phyloP scores from a whole-genome alignment of 2,797 vertebrate genomes.

The Harpagifer antarcticus region DNA sequence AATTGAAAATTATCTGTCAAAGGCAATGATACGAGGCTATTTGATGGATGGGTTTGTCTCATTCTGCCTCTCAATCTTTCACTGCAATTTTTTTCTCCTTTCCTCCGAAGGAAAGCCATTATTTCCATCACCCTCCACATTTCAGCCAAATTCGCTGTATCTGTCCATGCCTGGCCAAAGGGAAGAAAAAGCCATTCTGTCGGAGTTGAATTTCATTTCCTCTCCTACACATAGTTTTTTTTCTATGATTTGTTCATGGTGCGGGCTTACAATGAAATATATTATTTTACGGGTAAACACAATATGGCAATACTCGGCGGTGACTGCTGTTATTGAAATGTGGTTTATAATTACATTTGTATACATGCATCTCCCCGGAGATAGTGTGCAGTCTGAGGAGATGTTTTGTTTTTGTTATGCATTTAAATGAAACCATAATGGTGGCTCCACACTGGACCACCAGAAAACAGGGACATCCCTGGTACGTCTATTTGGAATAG shows the following conservation, averaged over 20 bases:
- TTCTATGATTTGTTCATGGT: slow-evolving; percentile 57
- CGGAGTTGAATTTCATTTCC: slow-evolving; percentile 72
- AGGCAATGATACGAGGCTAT: slow-evolving; percentile 76
- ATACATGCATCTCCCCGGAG: slow-evolving; percentile 58
- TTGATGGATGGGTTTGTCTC: slow-evolving; percentile 81
- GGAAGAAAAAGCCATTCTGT: slow-evolving; percentile 74
- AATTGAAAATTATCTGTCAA: slow-evolving; percentile 81
- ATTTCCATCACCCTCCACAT: slow-evolving; percentile 70
- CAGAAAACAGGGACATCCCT: slow-evolving; percentile 25
- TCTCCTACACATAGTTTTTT: slow-evolving; percentile 30
- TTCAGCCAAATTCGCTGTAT: slow-evolving; percentile 71
- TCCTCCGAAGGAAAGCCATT: slow-evolving; percentile 67
- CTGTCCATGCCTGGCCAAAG: slow-evolving; percentile 65
- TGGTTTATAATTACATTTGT: slow-evolving; percentile 77
- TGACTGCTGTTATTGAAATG: slow-evolving; percentile 74
- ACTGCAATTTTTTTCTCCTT: slow-evolving; percentile 51
- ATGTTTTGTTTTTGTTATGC: slow-evolving; percentile 35
- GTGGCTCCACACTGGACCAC: slow-evolving; percentile 23
- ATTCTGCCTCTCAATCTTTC: slow-evolving; percentile 69
- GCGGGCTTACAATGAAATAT: slow-evolving; percentile 70
- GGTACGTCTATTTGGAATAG: slow-evolving; percentile 24
- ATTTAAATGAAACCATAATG: slow-evolving; percentile 71
- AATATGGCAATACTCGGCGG: slow-evolving; percentile 34
- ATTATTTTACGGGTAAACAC: slow-evolving; percentile 59
- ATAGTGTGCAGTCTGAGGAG: slow-evolving; percentile 52